Evolutionary conservation across 2,113 vertebrate genomes (phyloP).

Genomic region (Cryptotis parvus): DNA sequence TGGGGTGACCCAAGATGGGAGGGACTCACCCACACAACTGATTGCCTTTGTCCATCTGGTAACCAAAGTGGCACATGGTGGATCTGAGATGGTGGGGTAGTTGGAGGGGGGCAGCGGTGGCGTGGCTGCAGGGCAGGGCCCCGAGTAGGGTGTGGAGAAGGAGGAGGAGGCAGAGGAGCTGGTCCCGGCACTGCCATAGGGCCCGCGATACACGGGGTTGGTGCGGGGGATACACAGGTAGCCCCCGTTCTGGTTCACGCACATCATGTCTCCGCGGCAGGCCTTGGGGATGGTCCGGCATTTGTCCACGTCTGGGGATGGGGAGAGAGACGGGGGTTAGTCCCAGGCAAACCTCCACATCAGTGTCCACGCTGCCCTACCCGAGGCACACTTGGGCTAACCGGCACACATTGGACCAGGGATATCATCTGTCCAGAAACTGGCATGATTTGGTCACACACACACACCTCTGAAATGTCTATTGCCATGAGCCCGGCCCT

Average conservation of each 20-base stretch:
- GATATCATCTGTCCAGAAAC: no score
- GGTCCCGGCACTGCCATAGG: constrained; percentile 75
- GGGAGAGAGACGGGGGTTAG: neutral
- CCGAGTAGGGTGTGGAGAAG: constrained; percentile 83
- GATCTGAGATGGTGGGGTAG: constrained; percentile 92
- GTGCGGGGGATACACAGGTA: constrained; percentile 94
- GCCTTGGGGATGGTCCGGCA: constrained; percentile 93
- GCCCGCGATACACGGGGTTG: constrained; percentile 88
- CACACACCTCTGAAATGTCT: no score
- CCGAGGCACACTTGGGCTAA: no score
- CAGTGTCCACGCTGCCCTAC: no score
- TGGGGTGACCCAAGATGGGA: fast-evolving
- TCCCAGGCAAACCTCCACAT: no score
- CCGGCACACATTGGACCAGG: no score
- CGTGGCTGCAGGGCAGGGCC: constrained; percentile 87
- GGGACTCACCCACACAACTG: constrained; percentile 94
- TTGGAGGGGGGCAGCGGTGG: constrained; percentile 85
- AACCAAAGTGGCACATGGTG: constrained; percentile 94
- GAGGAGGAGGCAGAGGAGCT: constrained; percentile 74
- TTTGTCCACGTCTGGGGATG: constrained; percentile 93
- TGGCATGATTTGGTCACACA: no score
- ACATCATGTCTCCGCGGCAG: constrained; percentile 97
- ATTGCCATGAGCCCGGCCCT: no score
- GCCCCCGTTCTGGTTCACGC: constrained; percentile 98
- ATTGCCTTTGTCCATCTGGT: constrained; percentile 91